Evolutionary conservation across 1,140 invertebrate genomes (phyloP).

Genomic region (Platyura marginata): DNA sequence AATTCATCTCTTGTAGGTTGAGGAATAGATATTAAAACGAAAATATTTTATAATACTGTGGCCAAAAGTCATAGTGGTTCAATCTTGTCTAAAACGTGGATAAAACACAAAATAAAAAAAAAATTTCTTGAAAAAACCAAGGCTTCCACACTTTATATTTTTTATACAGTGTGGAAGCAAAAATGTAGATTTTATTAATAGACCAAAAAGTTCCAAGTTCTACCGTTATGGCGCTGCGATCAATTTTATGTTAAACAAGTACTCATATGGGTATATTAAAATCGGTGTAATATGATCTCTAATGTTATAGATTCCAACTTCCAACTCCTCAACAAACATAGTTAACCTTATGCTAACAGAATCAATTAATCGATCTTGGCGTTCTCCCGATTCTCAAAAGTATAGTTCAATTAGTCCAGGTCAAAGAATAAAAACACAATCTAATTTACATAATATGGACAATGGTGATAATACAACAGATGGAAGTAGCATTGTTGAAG

Average conservation of each 20-base stretch:
- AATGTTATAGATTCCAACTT: background rate
- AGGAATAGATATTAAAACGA: too few species aligned
- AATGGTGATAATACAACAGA: background rate
- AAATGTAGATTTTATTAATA: background rate
- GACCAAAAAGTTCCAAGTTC: background rate
- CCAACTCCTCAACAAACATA: background rate
- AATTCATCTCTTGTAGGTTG: too few species aligned
- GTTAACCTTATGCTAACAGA: background rate
- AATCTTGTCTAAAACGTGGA: too few species aligned
- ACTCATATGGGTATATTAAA: too few species aligned
- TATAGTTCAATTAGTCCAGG: background rate
- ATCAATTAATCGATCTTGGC: background rate
- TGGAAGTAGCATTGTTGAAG: background rate
- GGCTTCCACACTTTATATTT: background rate
- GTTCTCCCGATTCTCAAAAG: background rate
- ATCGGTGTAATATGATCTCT: background rate
- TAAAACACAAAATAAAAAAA: too few species aligned
- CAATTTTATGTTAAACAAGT: background rate
- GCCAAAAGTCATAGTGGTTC: too few species aligned
- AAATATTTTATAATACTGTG: too few species aligned
- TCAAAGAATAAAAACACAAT: background rate
- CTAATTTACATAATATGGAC: background rate
- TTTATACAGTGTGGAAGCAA: background rate
- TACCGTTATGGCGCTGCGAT: background rate
- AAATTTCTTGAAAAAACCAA: too few species aligned